Conservation (phyloP, 2,113 vertebrate genomes). For the Datnioides undecimradiatus region DNA sequence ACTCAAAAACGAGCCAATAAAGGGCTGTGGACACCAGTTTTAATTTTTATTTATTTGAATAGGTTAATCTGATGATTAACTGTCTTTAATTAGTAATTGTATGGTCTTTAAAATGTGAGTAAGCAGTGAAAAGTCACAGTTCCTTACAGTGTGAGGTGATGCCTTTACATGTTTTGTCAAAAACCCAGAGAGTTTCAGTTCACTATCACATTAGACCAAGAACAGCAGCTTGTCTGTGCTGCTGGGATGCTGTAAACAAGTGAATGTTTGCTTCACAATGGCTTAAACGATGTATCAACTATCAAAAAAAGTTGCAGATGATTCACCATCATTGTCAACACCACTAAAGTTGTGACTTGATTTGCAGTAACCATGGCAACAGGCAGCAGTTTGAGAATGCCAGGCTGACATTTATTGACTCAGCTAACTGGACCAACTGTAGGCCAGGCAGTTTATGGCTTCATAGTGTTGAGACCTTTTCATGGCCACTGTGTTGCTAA, state of each 20-base stretch:
- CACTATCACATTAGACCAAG: not conserved
- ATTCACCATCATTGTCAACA: not conserved
- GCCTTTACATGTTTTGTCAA: not conserved
- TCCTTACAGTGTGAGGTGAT: no score
- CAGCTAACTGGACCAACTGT: not conserved
- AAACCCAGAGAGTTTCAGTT: not conserved
- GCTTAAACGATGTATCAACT: not conserved
- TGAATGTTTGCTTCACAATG: not conserved
- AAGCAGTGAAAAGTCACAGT: no score
- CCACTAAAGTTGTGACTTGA: no score
- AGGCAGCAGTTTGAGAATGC: not conserved
- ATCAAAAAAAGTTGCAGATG: not conserved
- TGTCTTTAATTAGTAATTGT: not conserved
- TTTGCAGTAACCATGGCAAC: not conserved
- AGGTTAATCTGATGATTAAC: not conserved
- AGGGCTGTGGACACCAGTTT: not conserved
- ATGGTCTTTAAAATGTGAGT: not conserved
- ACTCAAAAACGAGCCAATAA: not conserved
- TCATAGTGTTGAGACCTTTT: no score
- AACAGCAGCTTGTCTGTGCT: not conserved
- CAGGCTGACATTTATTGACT: constrained; percentile 2
- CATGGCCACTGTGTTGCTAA: not conserved
- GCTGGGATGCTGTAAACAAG: not conserved
- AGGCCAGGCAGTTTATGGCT: not conserved
- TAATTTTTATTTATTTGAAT: not conserved